Percentiles rank a stretch among this genome's conserved stretches.
These are phyloP conservation scores for Iselma pallidipennis DNA, from an alignment of 2,888 invertebrate genomes.

Conservation along the genomic window DNA sequence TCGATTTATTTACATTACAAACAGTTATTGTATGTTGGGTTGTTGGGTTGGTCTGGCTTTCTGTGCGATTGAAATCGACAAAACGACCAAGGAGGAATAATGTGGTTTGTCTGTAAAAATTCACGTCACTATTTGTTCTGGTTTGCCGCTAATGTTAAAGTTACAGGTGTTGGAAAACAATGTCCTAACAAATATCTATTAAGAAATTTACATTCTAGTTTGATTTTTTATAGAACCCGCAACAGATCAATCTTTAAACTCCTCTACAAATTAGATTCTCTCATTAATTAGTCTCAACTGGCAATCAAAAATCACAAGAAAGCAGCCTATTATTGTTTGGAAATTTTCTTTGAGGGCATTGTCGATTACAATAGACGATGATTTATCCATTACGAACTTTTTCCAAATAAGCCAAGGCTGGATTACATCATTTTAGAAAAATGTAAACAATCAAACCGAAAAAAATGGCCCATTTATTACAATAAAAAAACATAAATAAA, in stretches of 20 bases:
- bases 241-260: too few relatives aligned
- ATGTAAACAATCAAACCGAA: background rate
- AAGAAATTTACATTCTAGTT: too few relatives aligned
- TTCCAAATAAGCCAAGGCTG: conserved; percentile 4
- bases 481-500: background rate
- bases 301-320: background rate
- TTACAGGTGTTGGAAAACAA: conserved; percentile 2
- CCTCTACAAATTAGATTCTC: background rate
- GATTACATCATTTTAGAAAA: background rate
- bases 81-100: conserved; percentile 5
- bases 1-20: background rate
- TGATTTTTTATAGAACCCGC: too few relatives aligned
- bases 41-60: background rate
- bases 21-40: background rate
- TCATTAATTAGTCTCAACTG: background rate
- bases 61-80: conserved; percentile 7
- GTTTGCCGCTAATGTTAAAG: background rate
- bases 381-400: background rate
- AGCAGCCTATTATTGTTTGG: background rate
- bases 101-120: conserved; percentile 8
- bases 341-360: conserved; percentile 3
- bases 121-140: conserved; percentile 1
- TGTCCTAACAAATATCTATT: too few relatives aligned
- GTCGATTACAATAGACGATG: conserved; percentile 5
- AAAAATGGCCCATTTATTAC: background rate